Percentiles rank a stretch among this genome's conserved stretches.
Evolutionary conservation across 2,888 invertebrate species (phyloP).

Genomic region (Gari tellinella): DNA sequence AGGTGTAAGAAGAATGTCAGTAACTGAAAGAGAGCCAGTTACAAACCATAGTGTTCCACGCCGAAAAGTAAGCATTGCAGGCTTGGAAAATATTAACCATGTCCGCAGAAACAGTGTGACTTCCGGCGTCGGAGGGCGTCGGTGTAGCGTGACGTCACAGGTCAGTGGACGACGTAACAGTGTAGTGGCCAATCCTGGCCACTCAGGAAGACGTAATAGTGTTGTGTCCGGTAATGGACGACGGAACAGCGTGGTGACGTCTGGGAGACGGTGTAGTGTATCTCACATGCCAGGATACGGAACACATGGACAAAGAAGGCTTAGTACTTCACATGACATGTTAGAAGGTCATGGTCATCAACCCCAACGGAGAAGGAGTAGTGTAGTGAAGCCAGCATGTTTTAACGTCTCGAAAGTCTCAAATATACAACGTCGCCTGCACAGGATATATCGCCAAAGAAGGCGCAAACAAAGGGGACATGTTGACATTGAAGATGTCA

Average conservation of each 20-base stretch:
- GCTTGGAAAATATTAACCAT: no score
- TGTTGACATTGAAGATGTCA: constrained; percentile 9
- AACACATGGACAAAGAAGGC: constrained; percentile 1
- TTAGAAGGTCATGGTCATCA: background rate
- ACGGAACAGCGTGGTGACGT: background rate
- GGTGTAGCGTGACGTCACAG: no score
- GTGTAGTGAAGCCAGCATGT: constrained; percentile 5
- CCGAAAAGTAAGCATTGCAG: no score
- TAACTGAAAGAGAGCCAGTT: no score
- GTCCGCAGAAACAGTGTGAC: no score
- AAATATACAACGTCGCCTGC: constrained; percentile 7
- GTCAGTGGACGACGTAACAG: no score
- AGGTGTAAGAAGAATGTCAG: no score
- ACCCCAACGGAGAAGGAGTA: constrained; percentile 3
- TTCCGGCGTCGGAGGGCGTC: no score
- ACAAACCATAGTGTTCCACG: no score
- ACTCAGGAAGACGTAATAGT: no score
- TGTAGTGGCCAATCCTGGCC: no score
- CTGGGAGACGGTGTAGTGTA: constrained; percentile 12
- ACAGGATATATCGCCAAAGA: constrained; percentile 7
- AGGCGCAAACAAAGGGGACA: constrained; percentile 6
- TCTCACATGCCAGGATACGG: constrained; percentile 2
- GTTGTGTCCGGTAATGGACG: no score
- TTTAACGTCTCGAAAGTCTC: constrained; percentile 8
- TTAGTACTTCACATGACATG: constrained; percentile 12